Conservation (phyloP, 2,888 invertebrate genomes). For the Camponotus fellah region DNA sequence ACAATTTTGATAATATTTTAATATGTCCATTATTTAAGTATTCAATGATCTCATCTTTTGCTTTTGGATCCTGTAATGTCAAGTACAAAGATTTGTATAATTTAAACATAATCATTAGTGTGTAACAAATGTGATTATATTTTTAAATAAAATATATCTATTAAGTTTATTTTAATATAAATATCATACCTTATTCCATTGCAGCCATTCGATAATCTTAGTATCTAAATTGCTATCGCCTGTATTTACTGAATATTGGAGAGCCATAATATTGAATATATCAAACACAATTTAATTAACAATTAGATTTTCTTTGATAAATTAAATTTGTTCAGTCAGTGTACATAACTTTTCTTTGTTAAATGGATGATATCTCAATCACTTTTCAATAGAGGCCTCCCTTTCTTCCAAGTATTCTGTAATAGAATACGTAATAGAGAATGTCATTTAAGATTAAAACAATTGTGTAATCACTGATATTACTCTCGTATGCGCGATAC, state of each 20-base stretch:
- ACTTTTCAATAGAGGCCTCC: neutral
- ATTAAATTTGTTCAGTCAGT: neutral
- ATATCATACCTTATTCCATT: conserved; percentile 90
- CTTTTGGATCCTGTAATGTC: conserved; percentile 88
- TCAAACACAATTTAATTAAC: neutral
- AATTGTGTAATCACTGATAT: conserved; percentile 4
- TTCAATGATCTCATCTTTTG: conserved; percentile 88
- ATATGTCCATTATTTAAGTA: conserved; percentile 88
- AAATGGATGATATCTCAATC: neutral
- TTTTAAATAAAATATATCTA: conserved; percentile 28
- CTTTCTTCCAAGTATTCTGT: conserved; percentile 15
- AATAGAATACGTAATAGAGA: neutral
- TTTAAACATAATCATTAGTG: neutral
- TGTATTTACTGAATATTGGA: conserved; percentile 81
- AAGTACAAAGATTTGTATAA: neutral
- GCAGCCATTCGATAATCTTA: conserved; percentile 91
- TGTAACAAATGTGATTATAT: conserved; percentile 42
- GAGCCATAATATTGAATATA: conserved; percentile 55
- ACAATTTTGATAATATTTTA: conserved; percentile 88
- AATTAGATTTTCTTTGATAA: neutral
- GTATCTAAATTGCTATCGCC: conserved; percentile 88
- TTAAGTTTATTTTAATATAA: conserved; percentile 16
- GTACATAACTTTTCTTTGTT: neutral
- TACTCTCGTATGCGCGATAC: neutral
- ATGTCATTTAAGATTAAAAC: neutral